Evolutionary conservation across 2,113 vertebrate genomes (phyloP), one percentile per base, ranked within the genome.

Genomic region (Megatriorchis doriae): DNA sequence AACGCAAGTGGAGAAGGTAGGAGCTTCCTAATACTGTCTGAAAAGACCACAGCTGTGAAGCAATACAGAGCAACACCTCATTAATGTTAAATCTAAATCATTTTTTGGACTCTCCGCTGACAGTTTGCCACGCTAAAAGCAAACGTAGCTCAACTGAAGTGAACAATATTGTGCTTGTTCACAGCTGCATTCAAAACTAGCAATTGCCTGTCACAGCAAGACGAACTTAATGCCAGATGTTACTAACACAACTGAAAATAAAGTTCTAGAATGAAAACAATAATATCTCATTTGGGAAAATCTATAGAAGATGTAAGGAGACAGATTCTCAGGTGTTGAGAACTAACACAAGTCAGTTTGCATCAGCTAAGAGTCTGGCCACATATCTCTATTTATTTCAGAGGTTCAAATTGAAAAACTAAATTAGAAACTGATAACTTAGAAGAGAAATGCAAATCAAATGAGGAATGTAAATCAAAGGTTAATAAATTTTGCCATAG

Each of bases 401-500:
- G 48, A 81, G 19, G 34, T 65, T 80, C 58, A 88, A 65, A 93
- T 5, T 88, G 73, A 73, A 88, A 92, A 94, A 68, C 11, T 21
- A 61, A 91, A 83, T 79, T 70, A 80, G 70, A 91, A 94, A 73
- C 26, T 47, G 66, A 20, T 68, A 77, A 87, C 48, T 82, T 72
- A 47, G 83, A 75, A 87, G 6, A 85, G 19, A 31, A 94, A 94
- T 48, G 29, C 42, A 93, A 90, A 90, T 75, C 56, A 85, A 95
- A 90, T 53, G 9, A 93, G 29, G 63, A 85, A 73, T 63, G 27
- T 34, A 91, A 95, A 95, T 86, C 84, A 88, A 90, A 96, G 84
- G 66, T 88, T 90, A 95, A 83, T 79, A 93, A 87, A 88, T 96
- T 94, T 96, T 96, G 55, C 91, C 92, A 86, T 75, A 93, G 91